Conservation (phyloP, 2,113 vertebrate genomes). For the Zosterops borbonicus region DNA sequence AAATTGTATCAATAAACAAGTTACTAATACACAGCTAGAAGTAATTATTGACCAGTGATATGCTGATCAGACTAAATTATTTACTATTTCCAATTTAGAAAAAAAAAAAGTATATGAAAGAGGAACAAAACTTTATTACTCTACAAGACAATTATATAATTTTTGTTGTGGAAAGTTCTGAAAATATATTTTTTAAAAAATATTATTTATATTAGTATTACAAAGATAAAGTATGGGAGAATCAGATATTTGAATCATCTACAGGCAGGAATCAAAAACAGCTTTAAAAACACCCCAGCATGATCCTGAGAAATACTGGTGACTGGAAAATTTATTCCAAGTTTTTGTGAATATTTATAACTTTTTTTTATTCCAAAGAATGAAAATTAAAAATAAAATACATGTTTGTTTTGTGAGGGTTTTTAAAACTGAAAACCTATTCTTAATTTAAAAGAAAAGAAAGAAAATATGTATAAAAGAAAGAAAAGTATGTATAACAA, state of each 20-base stretch:
- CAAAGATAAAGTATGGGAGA: neutral
- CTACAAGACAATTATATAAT: neutral
- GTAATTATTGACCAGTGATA: neutral
- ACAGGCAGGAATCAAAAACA: neutral
- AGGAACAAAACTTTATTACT: neutral
- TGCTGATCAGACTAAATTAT: neutral
- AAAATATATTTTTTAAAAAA: neutral
- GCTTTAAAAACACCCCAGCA: neutral
- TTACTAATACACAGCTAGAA: neutral
- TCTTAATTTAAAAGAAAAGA: neutral
- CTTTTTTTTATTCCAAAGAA: neutral
- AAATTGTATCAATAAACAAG: neutral
- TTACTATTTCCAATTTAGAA: neutral
- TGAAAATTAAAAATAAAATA: neutral
- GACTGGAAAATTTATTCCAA: neutral
- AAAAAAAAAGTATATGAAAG: neutral
- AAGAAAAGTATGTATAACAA: neutral
- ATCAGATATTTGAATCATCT: neutral
- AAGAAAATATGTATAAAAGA: neutral
- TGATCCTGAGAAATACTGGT: neutral
- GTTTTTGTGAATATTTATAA: neutral
- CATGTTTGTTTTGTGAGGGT: fast-evolving
- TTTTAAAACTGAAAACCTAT: neutral
- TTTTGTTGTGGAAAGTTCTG: neutral
- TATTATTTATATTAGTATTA: neutral